phyloP scores from a whole-genome alignment of 2,888 invertebrate genomes.

The Prosapia bicincta region DNA sequence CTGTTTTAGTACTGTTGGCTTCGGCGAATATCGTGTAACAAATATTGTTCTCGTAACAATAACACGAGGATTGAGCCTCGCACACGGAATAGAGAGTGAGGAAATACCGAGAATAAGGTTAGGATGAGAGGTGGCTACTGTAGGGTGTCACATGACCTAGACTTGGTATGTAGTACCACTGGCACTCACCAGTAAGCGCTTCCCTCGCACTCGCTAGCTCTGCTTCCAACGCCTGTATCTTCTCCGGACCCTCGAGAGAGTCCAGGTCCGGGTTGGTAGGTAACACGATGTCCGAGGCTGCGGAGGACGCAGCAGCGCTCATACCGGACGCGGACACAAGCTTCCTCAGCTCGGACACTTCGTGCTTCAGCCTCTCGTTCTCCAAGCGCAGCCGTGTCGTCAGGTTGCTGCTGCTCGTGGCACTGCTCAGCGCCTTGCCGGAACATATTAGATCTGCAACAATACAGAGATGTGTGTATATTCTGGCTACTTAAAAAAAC shows the following conservation, averaged over 20 bases:
- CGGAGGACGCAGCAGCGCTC: too few relatives aligned
- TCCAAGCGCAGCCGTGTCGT: constrained; percentile 64
- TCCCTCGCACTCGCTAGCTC: constrained; percentile 76
- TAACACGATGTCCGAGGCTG: constrained; percentile 14
- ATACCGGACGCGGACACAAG: constrained; percentile 49
- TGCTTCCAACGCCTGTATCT: constrained; percentile 61
- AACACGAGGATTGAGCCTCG: too few relatives aligned
- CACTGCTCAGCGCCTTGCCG: background rate
- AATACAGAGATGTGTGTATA: too few relatives aligned
- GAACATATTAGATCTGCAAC: constrained; percentile 10
- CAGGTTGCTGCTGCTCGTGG: constrained; percentile 26
- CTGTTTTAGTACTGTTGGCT: too few relatives aligned
- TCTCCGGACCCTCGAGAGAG: constrained; percentile 46
- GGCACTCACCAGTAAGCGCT: constrained; percentile 57
- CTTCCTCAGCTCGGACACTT: constrained; percentile 64
- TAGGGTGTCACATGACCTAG: too few relatives aligned
- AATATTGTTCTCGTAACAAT: too few relatives aligned
- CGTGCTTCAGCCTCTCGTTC: constrained; percentile 73
- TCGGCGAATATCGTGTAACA: too few relatives aligned
- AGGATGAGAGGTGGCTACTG: too few relatives aligned
- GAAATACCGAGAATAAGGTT: too few relatives aligned
- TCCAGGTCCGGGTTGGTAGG: constrained; percentile 31
- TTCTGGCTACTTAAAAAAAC: too few relatives aligned
- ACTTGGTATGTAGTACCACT: too few relatives aligned
- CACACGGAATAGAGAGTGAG: too few relatives aligned